Evolutionary conservation across 2,888 invertebrate species (phyloP).

Genomic region (Desoria tigrina): DNA sequence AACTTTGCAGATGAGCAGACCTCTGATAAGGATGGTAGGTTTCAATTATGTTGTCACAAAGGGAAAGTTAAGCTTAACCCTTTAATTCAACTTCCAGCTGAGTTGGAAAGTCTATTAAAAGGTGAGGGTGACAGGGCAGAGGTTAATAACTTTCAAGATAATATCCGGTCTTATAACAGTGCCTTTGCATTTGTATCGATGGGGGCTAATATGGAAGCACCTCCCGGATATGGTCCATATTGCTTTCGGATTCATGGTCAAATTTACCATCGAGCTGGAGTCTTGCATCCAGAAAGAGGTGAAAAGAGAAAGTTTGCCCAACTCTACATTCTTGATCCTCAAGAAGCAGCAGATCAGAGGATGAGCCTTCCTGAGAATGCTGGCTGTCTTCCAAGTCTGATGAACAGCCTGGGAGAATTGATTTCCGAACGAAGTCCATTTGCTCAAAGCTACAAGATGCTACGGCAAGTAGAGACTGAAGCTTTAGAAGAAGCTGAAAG

Average conservation of each 20-base stretch:
- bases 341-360: background rate
- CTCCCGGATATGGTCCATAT: slow-evolving; percentile 34
- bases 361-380: background rate
- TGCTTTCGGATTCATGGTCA: slow-evolving; percentile 47
- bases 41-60: slow-evolving; percentile 36
- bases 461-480: slow-evolving; percentile 38
- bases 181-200: slow-evolving; percentile 49
- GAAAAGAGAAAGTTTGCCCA: slow-evolving; percentile 22
- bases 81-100: background rate
- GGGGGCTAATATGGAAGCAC: slow-evolving; percentile 27
- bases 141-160: slow-evolving; percentile 10
- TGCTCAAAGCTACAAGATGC: slow-evolving; percentile 44
- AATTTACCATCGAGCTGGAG: slow-evolving; percentile 35
- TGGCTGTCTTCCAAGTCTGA: background rate
- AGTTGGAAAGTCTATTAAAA: slow-evolving; percentile 15
- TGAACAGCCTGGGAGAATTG: background rate
- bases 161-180: slow-evolving; percentile 40
- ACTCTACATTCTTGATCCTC: slow-evolving; percentile 37
- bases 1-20: slow-evolving; percentile 27
- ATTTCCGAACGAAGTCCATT: slow-evolving; percentile 27
- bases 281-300: background rate
- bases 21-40: background rate
- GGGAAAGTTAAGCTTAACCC: slow-evolving; percentile 29
- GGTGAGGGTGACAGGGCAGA: slow-evolving; percentile 13
- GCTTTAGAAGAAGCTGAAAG: background rate